Percentiles rank a stretch among this genome's conserved stretches.
Conservation (phyloP, 2,113 vertebrate genomes). For the Coryphaenoides rupestris region DNA sequence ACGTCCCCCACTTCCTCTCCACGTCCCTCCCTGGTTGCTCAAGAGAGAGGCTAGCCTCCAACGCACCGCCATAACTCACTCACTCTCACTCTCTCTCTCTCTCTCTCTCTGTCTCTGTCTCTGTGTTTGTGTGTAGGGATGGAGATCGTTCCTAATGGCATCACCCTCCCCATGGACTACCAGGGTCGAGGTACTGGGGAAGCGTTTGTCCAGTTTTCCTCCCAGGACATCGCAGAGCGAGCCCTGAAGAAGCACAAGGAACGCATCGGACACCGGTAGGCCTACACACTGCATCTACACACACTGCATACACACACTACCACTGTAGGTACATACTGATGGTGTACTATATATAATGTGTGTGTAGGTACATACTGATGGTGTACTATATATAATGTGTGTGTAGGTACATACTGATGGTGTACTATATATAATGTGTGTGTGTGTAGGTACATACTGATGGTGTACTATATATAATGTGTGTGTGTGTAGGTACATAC, state of each 20-base stretch:
- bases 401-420: slow-evolving; percentile 87
- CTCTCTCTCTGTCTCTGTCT: not conserved
- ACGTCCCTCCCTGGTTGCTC: too few species aligned
- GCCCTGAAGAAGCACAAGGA: slow-evolving; percentile 99
- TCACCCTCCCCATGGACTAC: slow-evolving; percentile 98
- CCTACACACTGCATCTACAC: not conserved
- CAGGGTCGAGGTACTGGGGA: slow-evolving; percentile 97
- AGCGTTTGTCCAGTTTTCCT: slow-evolving; percentile 97
- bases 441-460: too few species aligned
- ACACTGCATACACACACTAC: too few species aligned
- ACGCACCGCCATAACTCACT: too few species aligned
- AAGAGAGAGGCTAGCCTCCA: too few species aligned
- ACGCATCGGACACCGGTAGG: slow-evolving; percentile 95
- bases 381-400: too few species aligned
- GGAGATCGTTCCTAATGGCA: slow-evolving; percentile 98
- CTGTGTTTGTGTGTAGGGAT: slow-evolving; percentile 91
- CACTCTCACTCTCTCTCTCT: not conserved
- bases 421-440: too few species aligned
- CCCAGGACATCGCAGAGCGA: slow-evolving; percentile 97
- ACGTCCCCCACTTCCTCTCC: not conserved
- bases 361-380: too few species aligned
- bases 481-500: slow-evolving; percentile 80
- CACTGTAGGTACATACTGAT: too few species aligned
- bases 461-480: too few species aligned
- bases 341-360: too few species aligned